These are phyloP conservation scores for Saturnia japonica DNA, from an alignment of 2,888 invertebrate genomes.

Conservation along the genomic window DNA sequence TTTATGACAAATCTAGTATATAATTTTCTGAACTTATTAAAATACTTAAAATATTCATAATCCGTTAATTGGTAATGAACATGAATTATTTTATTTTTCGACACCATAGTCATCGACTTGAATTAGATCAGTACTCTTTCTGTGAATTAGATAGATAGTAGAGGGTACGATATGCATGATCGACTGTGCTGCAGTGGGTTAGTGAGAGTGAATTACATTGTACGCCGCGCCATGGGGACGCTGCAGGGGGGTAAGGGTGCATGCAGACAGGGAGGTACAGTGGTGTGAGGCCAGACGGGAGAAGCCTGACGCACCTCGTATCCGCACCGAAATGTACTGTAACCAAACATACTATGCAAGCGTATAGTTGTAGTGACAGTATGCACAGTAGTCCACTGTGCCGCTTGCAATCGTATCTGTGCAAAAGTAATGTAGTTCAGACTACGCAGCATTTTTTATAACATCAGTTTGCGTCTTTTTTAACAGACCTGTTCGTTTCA, in stretches of 20 bases:
- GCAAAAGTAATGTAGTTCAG: neutral
- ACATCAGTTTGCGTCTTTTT: neutral
- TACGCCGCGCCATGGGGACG: slow-evolving; percentile 46
- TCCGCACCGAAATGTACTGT: slow-evolving; percentile 57
- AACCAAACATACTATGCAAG: slow-evolving; percentile 18
- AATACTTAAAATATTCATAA: neutral
- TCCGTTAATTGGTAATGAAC: neutral
- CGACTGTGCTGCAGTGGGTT: slow-evolving; percentile 80
- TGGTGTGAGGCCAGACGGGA: slow-evolving; percentile 79
- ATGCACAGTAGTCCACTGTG: slow-evolving; percentile 14
- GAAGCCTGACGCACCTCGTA: slow-evolving; percentile 73
- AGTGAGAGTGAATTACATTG: slow-evolving; percentile 80
- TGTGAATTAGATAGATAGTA: slow-evolving; percentile 63
- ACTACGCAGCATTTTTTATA: neutral
- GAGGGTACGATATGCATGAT: slow-evolving; percentile 71
- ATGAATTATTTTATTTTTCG: neutral
- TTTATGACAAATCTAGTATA: neutral
- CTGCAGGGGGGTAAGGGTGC: slow-evolving; percentile 44
- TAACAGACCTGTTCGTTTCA: neutral
- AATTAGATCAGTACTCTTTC: no score
- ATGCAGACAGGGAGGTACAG: slow-evolving; percentile 67
- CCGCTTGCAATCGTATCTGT: neutral
- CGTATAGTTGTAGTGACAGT: slow-evolving; percentile 13
- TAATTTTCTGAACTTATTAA: neutral
- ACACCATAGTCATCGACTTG: slow-evolving; percentile 55